Conservation (phyloP, 2,888 invertebrate genomes). For the Plebejus argus region DNA sequence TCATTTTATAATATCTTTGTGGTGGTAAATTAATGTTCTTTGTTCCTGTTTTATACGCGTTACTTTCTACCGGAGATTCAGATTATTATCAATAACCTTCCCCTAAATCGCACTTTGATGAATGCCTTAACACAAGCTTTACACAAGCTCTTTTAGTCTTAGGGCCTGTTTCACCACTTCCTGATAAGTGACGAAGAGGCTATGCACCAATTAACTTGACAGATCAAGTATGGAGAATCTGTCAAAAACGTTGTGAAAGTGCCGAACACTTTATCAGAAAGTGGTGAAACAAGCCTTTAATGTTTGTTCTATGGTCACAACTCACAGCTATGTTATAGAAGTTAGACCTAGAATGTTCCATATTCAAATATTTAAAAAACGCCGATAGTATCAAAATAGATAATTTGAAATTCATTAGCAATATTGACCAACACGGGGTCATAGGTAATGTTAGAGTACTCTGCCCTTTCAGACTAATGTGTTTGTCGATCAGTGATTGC, state of each 20-base stretch:
- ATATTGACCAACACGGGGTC: not conserved
- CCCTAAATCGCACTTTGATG: too few species aligned
- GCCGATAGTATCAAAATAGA: not conserved
- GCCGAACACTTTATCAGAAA: too few species aligned
- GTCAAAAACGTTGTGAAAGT: too few species aligned
- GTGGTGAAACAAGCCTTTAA: too few species aligned
- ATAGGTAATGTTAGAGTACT: not conserved
- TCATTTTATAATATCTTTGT: not conserved
- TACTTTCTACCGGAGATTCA: not conserved
- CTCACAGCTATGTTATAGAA: too few species aligned
- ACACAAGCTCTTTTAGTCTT: too few species aligned
- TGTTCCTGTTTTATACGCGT: not conserved
- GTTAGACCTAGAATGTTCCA: not conserved
- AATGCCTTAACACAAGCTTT: too few species aligned
- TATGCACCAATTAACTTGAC: too few species aligned
- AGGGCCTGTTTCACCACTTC: too few species aligned
- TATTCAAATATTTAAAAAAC: not conserved
- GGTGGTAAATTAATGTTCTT: not conserved
- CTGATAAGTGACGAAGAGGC: too few species aligned
- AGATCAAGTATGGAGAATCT: too few species aligned
- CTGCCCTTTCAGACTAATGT: not conserved
- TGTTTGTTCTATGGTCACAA: too few species aligned
- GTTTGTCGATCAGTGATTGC: constrained; percentile 11
- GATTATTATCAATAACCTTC: not conserved
- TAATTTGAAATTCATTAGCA: not conserved